Base-by-base conservation (phyloP, 2,888 invertebrate genomes). In the Seira musarum region DNA sequence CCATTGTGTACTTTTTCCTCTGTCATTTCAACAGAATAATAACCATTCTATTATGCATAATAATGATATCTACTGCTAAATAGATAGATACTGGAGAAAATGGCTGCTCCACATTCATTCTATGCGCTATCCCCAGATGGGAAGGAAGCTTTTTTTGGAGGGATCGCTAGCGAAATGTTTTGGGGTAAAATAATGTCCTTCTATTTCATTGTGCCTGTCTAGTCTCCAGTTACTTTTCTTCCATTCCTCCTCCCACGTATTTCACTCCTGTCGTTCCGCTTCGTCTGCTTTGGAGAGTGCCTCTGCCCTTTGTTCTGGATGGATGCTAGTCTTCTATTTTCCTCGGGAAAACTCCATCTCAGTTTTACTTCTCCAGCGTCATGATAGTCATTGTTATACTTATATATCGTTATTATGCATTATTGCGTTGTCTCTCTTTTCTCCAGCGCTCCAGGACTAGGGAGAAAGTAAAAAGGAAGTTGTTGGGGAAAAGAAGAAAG, bases 131-230 rank as follows among this genome's bases (percentile, higher is more conserved):
- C 81, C 81, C 68, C 79, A 74, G 81, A 70, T 77, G 81, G 78
- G 74, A 81, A 81, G 81, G 81, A n/a, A n/a, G n/a, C n/a, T n/a
- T n/a, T n/a, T n/a, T n/a, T n/a, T n/a, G n/a, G n/a, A n/a, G n/a
- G n/a, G n/a, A n/a, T n/a, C n/a, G n/a, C n/a, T 83, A 81, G 57
- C 57, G 57, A 79, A 79, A 83, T 81, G 83, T 72, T 83, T 83
- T 75, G 75, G 66, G 79, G 79, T n/a, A n/a, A 76, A 83, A 83
- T 83, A 83, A 83, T 83, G 83, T 83, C 77, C 66, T 67, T 81
- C 70, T 78, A 81, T 78, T 83, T 83, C 81, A 83, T 83, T 83
- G 83, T 81, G 74, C 82, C 72, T 76, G 71, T n/a, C n/a, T n/a
- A n/a, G n/a, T 76, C 72, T 76, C 76, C 77, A 72, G 70, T 74